Conservation (phyloP, 1,140 invertebrate genomes). For the Eupeodes corollae region DNA sequence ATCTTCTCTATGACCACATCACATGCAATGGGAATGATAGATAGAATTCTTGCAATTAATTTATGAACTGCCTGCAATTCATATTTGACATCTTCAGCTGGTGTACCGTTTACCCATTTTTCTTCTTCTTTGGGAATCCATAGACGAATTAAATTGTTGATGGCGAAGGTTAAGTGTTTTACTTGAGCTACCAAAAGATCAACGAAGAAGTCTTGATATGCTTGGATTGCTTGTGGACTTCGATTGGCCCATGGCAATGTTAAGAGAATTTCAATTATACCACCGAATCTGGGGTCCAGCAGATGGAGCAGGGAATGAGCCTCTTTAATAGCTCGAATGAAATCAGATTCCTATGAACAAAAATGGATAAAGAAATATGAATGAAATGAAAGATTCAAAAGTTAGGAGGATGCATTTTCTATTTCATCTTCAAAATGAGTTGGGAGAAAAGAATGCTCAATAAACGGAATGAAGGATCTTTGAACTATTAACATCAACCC, state of each 20-base stretch:
- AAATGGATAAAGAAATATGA: background rate
- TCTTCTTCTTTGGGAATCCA: conserved; percentile 40
- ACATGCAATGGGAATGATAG: conserved; percentile 27
- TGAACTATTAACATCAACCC: no score
- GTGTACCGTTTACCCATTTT: conserved; percentile 28
- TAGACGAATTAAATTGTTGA: conserved; percentile 44
- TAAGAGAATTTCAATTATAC: conserved; percentile 50
- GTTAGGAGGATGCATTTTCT: no score
- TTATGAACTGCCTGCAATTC: conserved; percentile 22
- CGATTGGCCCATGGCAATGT: conserved; percentile 47
- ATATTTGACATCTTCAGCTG: conserved; percentile 24
- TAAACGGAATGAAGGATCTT: no score
- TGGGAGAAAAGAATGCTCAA: no score
- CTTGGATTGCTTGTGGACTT: conserved; percentile 36
- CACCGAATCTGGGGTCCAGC: conserved; percentile 41
- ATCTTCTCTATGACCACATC: conserved; percentile 22
- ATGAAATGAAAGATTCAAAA: no score
- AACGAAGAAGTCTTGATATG: conserved; percentile 49
- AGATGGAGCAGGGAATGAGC: conserved; percentile 46
- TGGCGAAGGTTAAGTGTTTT: conserved; percentile 46
- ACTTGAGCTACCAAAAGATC: conserved; percentile 52
- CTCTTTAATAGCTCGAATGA: conserved; percentile 43
- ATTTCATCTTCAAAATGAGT: no score
- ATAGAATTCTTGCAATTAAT: conserved; percentile 22
- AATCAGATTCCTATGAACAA: conserved; percentile 42